phyloP scores from a whole-genome alignment of 2,797 vertebrate genomes.

The Anas capensis region DNA sequence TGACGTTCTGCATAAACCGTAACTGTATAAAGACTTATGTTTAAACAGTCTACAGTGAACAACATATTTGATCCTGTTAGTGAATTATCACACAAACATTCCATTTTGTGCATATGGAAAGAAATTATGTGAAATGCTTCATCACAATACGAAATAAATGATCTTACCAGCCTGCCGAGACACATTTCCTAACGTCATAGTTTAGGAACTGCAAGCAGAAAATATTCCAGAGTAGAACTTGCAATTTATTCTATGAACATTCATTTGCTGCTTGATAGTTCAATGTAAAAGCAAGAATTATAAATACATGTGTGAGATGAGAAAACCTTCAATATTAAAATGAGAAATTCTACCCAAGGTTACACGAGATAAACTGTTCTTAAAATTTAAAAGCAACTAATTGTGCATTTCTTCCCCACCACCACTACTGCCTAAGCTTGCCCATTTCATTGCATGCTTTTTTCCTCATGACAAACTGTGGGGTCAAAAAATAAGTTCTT shows the following conservation, averaged over 20 bases:
- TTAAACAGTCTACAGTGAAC: neutral
- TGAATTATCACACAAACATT: constrained; percentile 5
- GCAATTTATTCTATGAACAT: neutral
- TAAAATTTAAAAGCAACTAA: neutral
- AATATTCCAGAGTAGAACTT: constrained; percentile 26
- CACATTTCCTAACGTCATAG: neutral
- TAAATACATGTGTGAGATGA: neutral
- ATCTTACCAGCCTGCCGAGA: constrained; percentile 22
- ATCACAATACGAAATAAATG: neutral
- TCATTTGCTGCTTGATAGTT: constrained; percentile 33
- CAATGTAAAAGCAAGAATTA: constrained; percentile 20
- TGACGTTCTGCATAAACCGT: neutral
- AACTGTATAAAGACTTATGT: neutral
- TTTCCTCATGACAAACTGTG: neutral
- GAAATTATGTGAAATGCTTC: constrained; percentile 10
- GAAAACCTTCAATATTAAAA: constrained; percentile 18
- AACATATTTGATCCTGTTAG: neutral
- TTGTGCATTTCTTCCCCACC: neutral
- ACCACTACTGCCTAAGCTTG: neutral
- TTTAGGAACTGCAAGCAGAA: neutral
- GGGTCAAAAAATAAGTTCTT: constrained; percentile 17
- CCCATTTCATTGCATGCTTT: neutral
- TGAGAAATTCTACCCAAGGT: neutral
- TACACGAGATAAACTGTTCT: neutral
- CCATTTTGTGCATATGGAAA: neutral